These are phyloP conservation scores for Pinna nobilis DNA, from an alignment of 1,140 invertebrate genomes.

Conservation along the genomic window DNA sequence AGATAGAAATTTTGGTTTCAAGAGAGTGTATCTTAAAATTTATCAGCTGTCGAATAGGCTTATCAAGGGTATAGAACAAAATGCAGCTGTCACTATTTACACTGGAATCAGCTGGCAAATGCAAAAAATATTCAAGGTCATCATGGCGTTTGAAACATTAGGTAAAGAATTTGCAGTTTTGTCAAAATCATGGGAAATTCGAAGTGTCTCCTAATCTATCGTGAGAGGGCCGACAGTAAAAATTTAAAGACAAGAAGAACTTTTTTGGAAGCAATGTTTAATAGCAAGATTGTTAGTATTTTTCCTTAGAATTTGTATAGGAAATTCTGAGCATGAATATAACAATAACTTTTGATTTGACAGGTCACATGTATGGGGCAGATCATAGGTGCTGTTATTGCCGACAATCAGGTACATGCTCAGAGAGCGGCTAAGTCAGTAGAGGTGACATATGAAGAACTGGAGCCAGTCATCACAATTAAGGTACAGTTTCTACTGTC, in stretches of 20 bases:
- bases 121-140: no score
- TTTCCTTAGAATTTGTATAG: no score
- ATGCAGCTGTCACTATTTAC: no score
- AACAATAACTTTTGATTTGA: not conserved
- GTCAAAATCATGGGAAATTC: not conserved
- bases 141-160: no score
- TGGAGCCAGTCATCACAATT: slow-evolving; percentile 87
- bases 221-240: not conserved
- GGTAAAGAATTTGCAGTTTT: no score
- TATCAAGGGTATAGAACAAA: no score
- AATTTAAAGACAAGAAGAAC: not conserved
- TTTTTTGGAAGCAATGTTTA: not conserved
- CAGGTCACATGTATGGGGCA: slow-evolving; percentile 78
- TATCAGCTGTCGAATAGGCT: no score
- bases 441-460: slow-evolving; percentile 63
- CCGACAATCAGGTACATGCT: slow-evolving; percentile 61
- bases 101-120: no score
- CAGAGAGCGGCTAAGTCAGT: slow-evolving; percentile 65
- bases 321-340: no score
- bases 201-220: not conserved
- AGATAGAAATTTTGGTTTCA: no score
- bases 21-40: no score
- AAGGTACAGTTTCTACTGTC: slow-evolving; percentile 75
- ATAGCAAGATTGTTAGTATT: no score
- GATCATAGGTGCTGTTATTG: slow-evolving; percentile 67